Conservation (phyloP, 2,113 vertebrate genomes). For the Limanda limanda region DNA sequence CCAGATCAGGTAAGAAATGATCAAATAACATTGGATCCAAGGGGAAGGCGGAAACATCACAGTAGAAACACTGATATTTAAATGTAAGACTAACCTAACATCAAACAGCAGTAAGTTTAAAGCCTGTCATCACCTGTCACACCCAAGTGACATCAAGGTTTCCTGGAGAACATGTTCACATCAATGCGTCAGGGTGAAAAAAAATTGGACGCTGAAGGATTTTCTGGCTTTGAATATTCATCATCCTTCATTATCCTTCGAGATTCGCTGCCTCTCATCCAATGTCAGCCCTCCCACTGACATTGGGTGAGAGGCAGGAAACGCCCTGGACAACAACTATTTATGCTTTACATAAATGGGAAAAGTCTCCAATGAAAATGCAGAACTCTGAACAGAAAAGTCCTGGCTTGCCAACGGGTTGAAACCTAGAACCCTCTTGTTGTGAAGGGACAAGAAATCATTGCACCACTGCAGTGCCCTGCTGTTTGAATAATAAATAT, state of each 20-base stretch:
- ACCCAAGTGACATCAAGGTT: neutral
- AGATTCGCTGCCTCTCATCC: neutral
- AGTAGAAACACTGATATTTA: too few species aligned
- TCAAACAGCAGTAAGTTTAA: neutral
- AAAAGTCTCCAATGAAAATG: neutral
- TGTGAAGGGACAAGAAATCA: neutral
- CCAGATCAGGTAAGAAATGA: slow-evolving; percentile 89
- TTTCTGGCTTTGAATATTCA: slow-evolving; percentile 8
- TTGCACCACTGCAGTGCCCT: neutral
- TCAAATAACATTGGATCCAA: neutral
- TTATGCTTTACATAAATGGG: neutral
- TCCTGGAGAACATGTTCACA: neutral
- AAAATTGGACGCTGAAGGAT: neutral
- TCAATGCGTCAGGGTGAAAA: neutral
- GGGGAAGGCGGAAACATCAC: neutral
- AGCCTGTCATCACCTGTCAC: neutral
- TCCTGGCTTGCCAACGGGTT: neutral
- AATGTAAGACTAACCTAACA: neutral
- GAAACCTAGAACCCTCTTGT: neutral
- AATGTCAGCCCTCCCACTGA: neutral
- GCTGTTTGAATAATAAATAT: neutral
- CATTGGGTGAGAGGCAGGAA: neutral
- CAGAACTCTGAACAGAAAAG: too few species aligned
- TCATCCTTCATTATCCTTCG: neutral
- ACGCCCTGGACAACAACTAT: neutral